A percentile compares a stretch with the other conserved stretches of the same genome.
phyloP scores from a whole-genome alignment of 2,113 vertebrate species.

The Limnothrissa miodon region DNA sequence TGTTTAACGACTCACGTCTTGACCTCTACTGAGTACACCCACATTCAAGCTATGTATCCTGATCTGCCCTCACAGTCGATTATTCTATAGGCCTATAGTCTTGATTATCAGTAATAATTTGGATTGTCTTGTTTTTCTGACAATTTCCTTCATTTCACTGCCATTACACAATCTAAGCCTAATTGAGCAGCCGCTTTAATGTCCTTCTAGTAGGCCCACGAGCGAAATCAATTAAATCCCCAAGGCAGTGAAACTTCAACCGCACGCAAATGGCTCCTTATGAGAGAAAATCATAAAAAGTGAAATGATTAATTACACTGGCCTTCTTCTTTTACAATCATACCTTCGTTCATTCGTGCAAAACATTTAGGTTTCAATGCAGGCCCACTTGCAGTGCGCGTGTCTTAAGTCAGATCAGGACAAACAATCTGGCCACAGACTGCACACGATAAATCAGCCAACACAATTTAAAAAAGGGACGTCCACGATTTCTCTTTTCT shows the following conservation, averaged over 20 bases:
- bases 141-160: not conserved
- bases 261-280: not conserved
- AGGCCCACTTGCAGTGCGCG: constrained; percentile 3
- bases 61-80: no score
- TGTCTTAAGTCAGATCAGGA: constrained; percentile 34
- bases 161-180: not conserved
- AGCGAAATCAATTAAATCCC: constrained; percentile 1
- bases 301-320: not conserved
- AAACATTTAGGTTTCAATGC: not conserved
- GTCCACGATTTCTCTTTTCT: constrained; percentile 33
- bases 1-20: not conserved
- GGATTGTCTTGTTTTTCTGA: not conserved
- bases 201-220: not conserved
- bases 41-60: not conserved
- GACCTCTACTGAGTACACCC: not conserved
- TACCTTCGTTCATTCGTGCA: not conserved
- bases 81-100: no score
- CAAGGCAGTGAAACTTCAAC: not conserved
- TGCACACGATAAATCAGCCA: constrained; percentile 42
- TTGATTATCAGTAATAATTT: not conserved
- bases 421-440: constrained; percentile 45
- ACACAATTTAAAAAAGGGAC: constrained; percentile 55
- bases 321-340: not conserved
- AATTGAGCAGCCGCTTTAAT: not conserved
- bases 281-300: not conserved